These are phyloP conservation scores for Salmo trutta DNA, from an alignment of 2,797 vertebrate genomes.

Conservation along the genomic window DNA sequence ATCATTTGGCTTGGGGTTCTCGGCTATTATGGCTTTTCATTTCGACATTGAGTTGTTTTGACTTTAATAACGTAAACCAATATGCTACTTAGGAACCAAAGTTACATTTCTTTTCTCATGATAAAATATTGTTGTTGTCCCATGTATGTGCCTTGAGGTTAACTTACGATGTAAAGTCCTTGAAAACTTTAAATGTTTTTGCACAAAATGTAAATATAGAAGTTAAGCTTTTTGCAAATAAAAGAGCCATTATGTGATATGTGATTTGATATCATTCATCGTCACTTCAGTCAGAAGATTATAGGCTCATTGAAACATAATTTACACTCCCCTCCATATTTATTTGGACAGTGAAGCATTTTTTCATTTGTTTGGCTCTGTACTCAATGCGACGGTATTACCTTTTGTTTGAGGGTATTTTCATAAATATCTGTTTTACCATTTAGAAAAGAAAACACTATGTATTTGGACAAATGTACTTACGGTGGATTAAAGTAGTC, in stretches of 20 bases:
- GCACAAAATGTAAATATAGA: slow-evolving; percentile 86
- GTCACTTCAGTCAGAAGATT: slow-evolving; percentile 11
- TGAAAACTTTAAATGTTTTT: slow-evolving; percentile 86
- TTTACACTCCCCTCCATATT: no score
- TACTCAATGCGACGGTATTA: no score
- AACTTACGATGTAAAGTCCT: slow-evolving; percentile 86
- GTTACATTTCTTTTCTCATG: slow-evolving; percentile 77
- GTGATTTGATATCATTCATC: slow-evolving; percentile 62
- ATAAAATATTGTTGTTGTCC: slow-evolving; percentile 80
- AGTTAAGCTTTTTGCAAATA: slow-evolving; percentile 83
- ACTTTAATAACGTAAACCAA: slow-evolving; percentile 55
- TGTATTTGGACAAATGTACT: no score
- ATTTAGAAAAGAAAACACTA: no score
- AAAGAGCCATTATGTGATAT: slow-evolving; percentile 71
- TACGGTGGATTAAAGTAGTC: no score
- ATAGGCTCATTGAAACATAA: no score
- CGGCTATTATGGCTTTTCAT: slow-evolving; percentile 45
- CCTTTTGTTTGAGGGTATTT: no score
- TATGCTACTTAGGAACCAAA: slow-evolving; percentile 79
- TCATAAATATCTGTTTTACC: no score
- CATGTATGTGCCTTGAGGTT: slow-evolving; percentile 87
- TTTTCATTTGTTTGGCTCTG: no score
- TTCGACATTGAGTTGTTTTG: slow-evolving; percentile 52
- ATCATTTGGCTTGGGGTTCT: slow-evolving; percentile 47
- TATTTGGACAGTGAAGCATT: background rate